Evolutionary conservation across 1,140 invertebrate species (phyloP).

Genomic region (Steinernema feltiae): DNA sequence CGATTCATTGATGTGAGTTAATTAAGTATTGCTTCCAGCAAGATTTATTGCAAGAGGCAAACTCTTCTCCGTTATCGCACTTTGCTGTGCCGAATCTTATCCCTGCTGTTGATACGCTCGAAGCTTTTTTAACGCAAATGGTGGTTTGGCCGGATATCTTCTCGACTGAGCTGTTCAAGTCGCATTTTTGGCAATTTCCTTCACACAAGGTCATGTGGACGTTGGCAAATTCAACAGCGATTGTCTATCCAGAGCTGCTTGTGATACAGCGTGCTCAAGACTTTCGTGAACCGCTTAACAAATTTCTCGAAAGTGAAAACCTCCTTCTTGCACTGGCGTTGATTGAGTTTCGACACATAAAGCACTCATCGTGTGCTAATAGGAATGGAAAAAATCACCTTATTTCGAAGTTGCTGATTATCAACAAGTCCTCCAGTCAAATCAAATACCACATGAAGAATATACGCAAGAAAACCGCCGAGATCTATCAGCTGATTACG

Average conservation of each 20-base stretch:
- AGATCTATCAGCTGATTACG: background rate
- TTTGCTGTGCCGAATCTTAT: background rate
- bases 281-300: background rate
- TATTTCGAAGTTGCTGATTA: background rate
- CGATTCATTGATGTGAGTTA: too few species aligned
- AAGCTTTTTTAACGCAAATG: background rate
- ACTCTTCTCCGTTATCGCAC: background rate
- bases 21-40: background rate
- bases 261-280: background rate
- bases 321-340: background rate
- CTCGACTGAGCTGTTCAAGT: background rate
- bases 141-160: conserved; percentile 2
- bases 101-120: background rate
- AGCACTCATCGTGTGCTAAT: background rate
- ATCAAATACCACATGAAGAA: conserved; percentile 4
- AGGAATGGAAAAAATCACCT: background rate
- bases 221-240: background rate
- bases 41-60: background rate
- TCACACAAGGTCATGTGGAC: conserved; percentile 6
- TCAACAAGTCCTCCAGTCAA: background rate
- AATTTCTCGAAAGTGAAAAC: background rate
- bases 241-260: background rate
- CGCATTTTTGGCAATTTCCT: background rate
- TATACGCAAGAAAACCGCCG: background rate
- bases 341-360: background rate